Evolutionary conservation across 2,113 vertebrate genomes (phyloP), one percentile per base, ranked within the genome.

Genomic region (Himantopus leucocephalus): DNA sequence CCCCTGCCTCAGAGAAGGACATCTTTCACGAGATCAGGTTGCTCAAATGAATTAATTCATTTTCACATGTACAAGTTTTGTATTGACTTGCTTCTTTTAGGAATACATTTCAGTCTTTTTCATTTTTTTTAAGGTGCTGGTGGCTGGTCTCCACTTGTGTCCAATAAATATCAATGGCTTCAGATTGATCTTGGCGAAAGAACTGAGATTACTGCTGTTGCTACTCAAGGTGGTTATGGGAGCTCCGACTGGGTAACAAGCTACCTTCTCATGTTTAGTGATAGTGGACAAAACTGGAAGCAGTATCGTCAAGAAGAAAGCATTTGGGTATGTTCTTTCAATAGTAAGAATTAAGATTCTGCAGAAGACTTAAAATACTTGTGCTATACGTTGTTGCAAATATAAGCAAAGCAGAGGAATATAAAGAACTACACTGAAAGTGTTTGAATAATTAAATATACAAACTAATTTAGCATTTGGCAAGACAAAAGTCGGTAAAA

Each of bases 141-240:
- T 88, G 99, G 99, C 48, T 99, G 99, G 99, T 99, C 99, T 95
- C 99, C 99, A n/a, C 96, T 98, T 27, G 81, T 98, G 75, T 99
- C 99, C 26, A 99, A 99, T 94, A 98, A 98, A 88, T 98, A 99
- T 94, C 99, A 99, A 68, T 99, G 99, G 99, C 94, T 99, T 93
- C 98, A 99, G 96, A 98, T 99, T 93, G 99, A 99, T 96, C 97
- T 99, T 67, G 98, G 98, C 72, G 98, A 98, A 95, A 98, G 99
- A 92, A 99, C 98, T 68, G 98, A 98, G 85, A 96, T 99, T 94
- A 98, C 98, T 1, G 98, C 98, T 13, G 98, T 99, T 35, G 99
- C 99, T 92, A 99, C 99, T 18, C 99, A 99, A 96, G 99, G 99
- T 35, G 98, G 99, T 30, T 99, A 99, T 1, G 99, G 99, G 78